Base-by-base conservation (phyloP, 2,797 vertebrate species). In the Crocidura indochinensis region DNA sequence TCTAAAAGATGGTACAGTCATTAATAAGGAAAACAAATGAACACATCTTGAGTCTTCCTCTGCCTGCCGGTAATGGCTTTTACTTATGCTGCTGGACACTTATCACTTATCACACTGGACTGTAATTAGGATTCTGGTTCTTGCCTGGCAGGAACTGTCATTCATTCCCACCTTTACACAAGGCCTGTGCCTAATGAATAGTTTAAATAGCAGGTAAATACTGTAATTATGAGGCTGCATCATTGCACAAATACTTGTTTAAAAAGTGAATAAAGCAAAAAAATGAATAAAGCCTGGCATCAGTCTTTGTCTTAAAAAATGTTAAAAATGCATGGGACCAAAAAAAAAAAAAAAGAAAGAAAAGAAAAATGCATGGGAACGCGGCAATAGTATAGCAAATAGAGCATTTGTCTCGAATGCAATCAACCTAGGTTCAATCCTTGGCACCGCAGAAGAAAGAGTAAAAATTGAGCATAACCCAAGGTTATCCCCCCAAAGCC, bases 231-330 rank as follows among this genome's bases (percentile, higher is more conserved):
- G 51, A 53, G 51, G 17, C 51, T 10, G 51, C 51, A 53, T 53
- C 11, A 53, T 53, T 53, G 17, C 51, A 53, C 51, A 53, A 17
- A 53, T 53, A 53, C 14, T 53, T 53, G 51, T 53, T 38, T 53
- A 44, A 89, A 60, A 69, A 14, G 71, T 46, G 4, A 62, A 62
- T 31, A 51, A n/a, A 27, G 29, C 19, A n/a, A n/a, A n/a, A n/a
- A 69, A 14, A 76, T 46, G 4, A 62, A 62, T 31, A 51, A n/a
- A 27, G 29, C 19, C 67, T 77, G 24, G 46, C 44, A 88, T 20
- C 49, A 75, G 10, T 75, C 49, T 81, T 74, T 79, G 38, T 71
- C 46, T 79, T 80, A 64, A 80, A 74, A 73, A 69, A 62, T 78
- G 68, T 62, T 73, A 74, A 79, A 87, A 86, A 10, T 49, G 51